These are phyloP conservation scores for Donacobius atricapilla DNA, from an alignment of 2,113 vertebrate species.

Conservation along the genomic window DNA sequence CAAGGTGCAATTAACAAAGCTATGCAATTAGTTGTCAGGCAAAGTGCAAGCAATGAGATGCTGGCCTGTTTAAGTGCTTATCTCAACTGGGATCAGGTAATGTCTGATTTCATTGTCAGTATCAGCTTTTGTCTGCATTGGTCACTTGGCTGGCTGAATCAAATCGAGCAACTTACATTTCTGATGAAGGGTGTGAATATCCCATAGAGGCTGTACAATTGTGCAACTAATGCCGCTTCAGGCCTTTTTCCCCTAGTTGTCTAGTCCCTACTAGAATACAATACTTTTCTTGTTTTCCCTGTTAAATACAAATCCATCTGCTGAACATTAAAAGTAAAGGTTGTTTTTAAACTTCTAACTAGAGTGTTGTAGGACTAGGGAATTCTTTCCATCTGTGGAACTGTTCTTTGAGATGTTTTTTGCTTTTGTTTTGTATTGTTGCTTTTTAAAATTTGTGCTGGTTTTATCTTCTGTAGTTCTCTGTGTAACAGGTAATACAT, in stretches of 20 bases:
- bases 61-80: conserved; percentile 77
- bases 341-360: not conserved
- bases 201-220: not conserved
- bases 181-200: not conserved
- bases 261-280: not conserved
- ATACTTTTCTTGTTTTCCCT: not conserved
- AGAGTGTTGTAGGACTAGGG: not conserved
- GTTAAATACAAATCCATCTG: not conserved
- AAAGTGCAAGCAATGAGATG: conserved; percentile 75
- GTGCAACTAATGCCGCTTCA: not conserved
- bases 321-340: not conserved
- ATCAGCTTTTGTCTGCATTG: not conserved
- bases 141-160: not conserved
- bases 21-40: conserved; percentile 82
- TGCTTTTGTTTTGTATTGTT: not conserved
- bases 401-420: not conserved
- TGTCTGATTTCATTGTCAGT: not conserved
- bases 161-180: not conserved
- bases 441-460: not conserved
- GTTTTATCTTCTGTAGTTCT: not conserved
- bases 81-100: conserved; percentile 90
- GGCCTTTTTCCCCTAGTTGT: not conserved
- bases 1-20: conserved; percentile 79
- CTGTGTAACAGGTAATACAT: not conserved
- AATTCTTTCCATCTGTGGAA: not conserved